Evolutionary conservation across 2,797 vertebrate species (phyloP), one percentile per base, ranked within the genome.

Genomic region (Acropternis orthonyx): DNA sequence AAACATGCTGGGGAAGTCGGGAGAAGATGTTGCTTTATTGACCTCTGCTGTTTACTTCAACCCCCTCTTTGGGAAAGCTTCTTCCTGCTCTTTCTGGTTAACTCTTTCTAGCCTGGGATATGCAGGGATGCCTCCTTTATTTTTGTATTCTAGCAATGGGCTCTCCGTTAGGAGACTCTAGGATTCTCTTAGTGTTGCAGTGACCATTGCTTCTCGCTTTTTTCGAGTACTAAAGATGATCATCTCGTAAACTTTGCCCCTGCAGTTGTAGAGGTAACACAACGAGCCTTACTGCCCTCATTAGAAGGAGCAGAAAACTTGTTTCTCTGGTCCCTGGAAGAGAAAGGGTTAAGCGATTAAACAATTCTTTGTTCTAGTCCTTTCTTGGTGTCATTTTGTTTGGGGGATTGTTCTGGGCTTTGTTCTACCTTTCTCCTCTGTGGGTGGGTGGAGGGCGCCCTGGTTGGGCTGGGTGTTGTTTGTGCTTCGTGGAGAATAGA

Each of bases 281-380:
- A 93, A 93, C 83, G 95, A 97, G 98, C 97, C 97, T 98, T 98
- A 97, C 97, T 97, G 97, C 96, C 93, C 97, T 97, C 93, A 5
- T 97, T 95, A 97, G 96, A 96, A 97, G 97, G 97, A 96, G 97
- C 96, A 95, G 97, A 95, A 95, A 96, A 97, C 97, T 97, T 98
- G 97, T 97, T 98, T 97, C 97, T 98, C 97, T 81, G 97, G 96
- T 97, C 95, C 97, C 97, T 97, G 96, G 97, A 97, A 97, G 97
- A 98, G 97, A 97, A 97, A 96, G 97, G 97, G 97, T 97, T 97
- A 98, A 97, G 95, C 93, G 96, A 98, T 97, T 98, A 97, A 97
- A 97, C 75, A 89, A 68, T 82, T 95, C 95, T 97, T 97, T 97
- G 91, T 96, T 97, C 94, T 97, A 96, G 88, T 62, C 93, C 91